A percentile compares a stretch with the other conserved stretches of the same genome.
These are phyloP conservation scores for Ahaetulla prasina DNA, from an alignment of 2,113 vertebrate species.

Conservation along the genomic window DNA sequence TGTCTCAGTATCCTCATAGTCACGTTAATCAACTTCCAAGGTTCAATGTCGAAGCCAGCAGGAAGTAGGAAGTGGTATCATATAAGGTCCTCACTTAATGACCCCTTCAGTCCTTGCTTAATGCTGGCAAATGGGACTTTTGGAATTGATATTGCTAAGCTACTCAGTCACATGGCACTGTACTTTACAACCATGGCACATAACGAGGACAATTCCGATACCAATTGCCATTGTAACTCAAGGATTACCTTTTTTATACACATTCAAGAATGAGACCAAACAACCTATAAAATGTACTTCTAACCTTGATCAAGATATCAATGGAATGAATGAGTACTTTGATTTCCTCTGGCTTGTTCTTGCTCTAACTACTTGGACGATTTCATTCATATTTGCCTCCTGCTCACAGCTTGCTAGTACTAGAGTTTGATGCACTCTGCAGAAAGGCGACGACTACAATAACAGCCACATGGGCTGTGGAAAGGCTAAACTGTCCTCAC, in stretches of 20 bases:
- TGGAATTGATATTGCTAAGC: not conserved
- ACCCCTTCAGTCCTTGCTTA: not conserved
- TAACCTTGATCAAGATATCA: not conserved
- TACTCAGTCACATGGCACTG: not conserved
- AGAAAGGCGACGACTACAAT: slow-evolving; percentile 26
- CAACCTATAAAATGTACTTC: not conserved
- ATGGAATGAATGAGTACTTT: slow-evolving; percentile 5
- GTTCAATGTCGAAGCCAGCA: not conserved
- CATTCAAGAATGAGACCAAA: not conserved
- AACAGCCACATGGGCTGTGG: slow-evolving; percentile 11
- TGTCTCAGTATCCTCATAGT: not conserved
- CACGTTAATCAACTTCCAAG: not conserved
- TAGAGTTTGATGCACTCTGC: not conserved
- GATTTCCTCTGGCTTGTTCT: not conserved
- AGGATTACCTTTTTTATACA: not conserved
- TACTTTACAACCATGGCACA: not conserved
- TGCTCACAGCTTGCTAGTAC: not conserved
- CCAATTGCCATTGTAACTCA: not conserved
- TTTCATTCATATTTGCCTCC: slow-evolving; percentile 28
- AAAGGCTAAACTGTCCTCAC: not conserved
- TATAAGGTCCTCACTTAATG: not conserved
- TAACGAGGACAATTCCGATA: not conserved
- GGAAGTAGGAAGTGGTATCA: not conserved
- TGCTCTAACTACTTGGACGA: not conserved
- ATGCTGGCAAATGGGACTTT: not conserved